phyloP scores from a whole-genome alignment of 1,140 invertebrate genomes.

The Parasteatoda tepidariorum region DNA sequence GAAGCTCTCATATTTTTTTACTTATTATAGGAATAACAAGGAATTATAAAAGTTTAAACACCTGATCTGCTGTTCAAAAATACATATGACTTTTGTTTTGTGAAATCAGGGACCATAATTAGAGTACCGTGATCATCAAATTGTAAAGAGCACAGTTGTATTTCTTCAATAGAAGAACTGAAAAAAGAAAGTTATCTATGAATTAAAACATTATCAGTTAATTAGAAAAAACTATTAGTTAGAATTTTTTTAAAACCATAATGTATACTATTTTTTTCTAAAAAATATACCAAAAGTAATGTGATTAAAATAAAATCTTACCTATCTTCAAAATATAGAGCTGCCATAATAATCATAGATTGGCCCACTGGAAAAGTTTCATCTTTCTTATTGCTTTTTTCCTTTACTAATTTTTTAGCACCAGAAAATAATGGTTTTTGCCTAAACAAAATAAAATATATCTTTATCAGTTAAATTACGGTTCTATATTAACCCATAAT shows the following conservation, averaged over 20 bases:
- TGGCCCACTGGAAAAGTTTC: background rate
- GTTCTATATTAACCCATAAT: too few species aligned
- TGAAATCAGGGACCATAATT: slow-evolving; percentile 25
- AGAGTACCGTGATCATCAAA: slow-evolving; percentile 26
- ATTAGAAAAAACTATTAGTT: background rate
- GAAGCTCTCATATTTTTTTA: too few species aligned
- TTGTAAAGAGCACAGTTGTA: slow-evolving; percentile 32
- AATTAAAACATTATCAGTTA: background rate
- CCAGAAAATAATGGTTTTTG: slow-evolving; percentile 34
- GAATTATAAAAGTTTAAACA: background rate
- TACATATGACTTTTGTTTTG: slow-evolving; percentile 17
- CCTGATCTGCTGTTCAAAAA: slow-evolving; percentile 47
- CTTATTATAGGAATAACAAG: too few species aligned
- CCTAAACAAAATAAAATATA: background rate
- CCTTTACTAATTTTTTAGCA: background rate
- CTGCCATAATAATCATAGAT: slow-evolving; percentile 26
- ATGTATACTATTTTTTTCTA: too few species aligned
- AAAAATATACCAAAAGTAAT: too few species aligned
- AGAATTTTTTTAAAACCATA: too few species aligned
- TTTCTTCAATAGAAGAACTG: slow-evolving; percentile 21
- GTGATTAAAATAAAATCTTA: too few species aligned
- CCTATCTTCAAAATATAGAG: slow-evolving; percentile 30
- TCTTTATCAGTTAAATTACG: too few species aligned
- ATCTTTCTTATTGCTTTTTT: background rate
- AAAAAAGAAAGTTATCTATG: background rate